phyloP scores from a whole-genome alignment of 2,797 vertebrate genomes.

The Eulemur rubriventer region DNA sequence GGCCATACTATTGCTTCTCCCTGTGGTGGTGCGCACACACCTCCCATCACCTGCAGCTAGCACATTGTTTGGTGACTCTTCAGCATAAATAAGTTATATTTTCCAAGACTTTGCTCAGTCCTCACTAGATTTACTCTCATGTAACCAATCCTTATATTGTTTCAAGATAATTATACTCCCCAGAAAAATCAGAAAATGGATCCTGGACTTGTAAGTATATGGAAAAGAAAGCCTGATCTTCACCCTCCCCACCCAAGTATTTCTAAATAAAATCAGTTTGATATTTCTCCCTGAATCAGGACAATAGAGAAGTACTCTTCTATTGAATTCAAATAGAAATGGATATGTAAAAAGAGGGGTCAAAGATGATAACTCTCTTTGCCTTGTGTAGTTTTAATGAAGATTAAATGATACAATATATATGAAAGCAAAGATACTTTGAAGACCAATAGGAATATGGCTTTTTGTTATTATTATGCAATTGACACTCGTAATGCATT shows the following conservation, averaged over 20 bases:
- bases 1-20: neutral
- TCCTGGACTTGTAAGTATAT: neutral
- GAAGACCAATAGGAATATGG: neutral
- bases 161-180: neutral
- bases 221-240: neutral
- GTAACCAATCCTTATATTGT: too few species aligned
- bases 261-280: neutral
- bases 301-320: neutral
- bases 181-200: neutral
- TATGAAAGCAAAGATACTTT: neutral
- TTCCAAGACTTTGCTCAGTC: neutral
- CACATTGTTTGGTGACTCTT: neutral
- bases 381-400: neutral
- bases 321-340: neutral
- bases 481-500: neutral
- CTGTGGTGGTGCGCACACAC: too few species aligned
- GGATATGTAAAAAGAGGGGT: neutral
- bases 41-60: neutral
- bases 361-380: too few species aligned
- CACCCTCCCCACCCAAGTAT: neutral
- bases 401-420: neutral
- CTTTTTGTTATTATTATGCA: neutral
- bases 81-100: neutral
- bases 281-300: neutral
- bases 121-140: neutral